Conservation (phyloP, 2,113 vertebrate species). For the Campylomormyrus tamandua region DNA sequence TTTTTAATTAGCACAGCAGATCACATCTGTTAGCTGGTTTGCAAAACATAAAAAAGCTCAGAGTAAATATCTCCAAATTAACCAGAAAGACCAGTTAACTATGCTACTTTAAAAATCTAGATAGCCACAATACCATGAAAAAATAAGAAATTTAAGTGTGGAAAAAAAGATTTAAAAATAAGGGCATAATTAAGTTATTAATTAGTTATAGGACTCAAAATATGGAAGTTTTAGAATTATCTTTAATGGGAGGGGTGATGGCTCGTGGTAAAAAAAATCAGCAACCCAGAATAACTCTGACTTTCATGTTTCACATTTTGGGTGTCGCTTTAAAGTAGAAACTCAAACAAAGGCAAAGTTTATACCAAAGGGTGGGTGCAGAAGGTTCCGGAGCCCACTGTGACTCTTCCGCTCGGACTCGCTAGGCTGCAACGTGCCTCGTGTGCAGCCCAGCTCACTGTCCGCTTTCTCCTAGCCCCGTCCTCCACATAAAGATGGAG, state of each 20-base stretch:
- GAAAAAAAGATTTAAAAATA: not conserved
- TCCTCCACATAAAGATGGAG: slow-evolving; percentile 40
- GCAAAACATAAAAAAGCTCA: not conserved
- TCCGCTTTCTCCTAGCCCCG: slow-evolving; percentile 21
- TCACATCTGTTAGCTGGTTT: not conserved
- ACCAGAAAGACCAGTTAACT: not conserved
- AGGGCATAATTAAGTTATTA: not conserved
- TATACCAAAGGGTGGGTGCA: not conserved
- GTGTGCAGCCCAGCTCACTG: not conserved
- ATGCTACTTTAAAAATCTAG: not conserved
- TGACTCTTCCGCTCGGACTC: not conserved
- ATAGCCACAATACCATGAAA: not conserved
- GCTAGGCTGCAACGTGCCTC: not conserved
- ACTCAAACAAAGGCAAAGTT: not conserved
- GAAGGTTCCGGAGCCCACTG: not conserved
- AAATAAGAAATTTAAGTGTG: not conserved
- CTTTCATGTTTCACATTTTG: not conserved
- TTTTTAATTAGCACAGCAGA: not conserved
- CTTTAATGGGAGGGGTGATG: not conserved
- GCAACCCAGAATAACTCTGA: not conserved
- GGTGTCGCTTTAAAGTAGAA: not conserved
- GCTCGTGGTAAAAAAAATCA: not conserved
- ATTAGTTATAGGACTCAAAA: not conserved
- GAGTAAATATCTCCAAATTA: not conserved
- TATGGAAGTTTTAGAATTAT: not conserved